Conservation (phyloP, 2,797 vertebrate genomes). For the Fistularia tabacaria region DNA sequence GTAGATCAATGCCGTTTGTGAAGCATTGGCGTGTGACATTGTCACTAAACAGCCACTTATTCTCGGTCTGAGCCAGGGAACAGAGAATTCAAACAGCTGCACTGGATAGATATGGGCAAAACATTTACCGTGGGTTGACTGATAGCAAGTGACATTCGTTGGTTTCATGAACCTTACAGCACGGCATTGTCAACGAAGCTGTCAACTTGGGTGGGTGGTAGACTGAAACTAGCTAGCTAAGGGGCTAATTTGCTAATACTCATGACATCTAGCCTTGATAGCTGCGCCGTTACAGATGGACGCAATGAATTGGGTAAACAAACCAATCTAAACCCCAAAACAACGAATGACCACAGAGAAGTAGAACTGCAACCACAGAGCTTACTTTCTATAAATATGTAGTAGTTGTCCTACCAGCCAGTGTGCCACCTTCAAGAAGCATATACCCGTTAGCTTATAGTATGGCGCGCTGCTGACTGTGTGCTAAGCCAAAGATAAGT, state of each 20-base stretch:
- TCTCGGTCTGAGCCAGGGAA: slow-evolving; percentile 36
- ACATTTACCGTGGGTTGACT: not conserved
- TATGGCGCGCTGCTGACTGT: slow-evolving; percentile 44
- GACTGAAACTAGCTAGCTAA: slow-evolving; percentile 47
- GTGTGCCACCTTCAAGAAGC: slow-evolving; percentile 39
- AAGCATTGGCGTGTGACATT: slow-evolving; percentile 32
- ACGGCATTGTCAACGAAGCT: slow-evolving; percentile 19
- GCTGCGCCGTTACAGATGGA: not conserved
- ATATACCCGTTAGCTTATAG: slow-evolving; percentile 37
- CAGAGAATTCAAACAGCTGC: slow-evolving; percentile 41
- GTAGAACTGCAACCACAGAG: too few species aligned
- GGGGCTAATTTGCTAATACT: slow-evolving; percentile 50
- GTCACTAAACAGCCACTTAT: slow-evolving; percentile 41
- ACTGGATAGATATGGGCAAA: slow-evolving; percentile 35
- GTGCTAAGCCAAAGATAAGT: slow-evolving; percentile 37
- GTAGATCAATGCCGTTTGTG: slow-evolving; percentile 1
- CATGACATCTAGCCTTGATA: slow-evolving; percentile 15
- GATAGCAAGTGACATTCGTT: slow-evolving; percentile 16
- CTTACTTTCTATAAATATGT: too few species aligned
- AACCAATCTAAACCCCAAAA: not conserved
- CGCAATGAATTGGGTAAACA: not conserved
- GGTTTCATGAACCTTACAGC: slow-evolving; percentile 11
- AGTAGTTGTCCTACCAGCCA: slow-evolving; percentile 46
- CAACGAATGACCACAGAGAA: too few species aligned
- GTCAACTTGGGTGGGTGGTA: slow-evolving; percentile 50